Percentiles rank a stretch among this genome's conserved stretches.
phyloP scores from a whole-genome alignment of 2,113 vertebrate species.

The Apteryx owenii region DNA sequence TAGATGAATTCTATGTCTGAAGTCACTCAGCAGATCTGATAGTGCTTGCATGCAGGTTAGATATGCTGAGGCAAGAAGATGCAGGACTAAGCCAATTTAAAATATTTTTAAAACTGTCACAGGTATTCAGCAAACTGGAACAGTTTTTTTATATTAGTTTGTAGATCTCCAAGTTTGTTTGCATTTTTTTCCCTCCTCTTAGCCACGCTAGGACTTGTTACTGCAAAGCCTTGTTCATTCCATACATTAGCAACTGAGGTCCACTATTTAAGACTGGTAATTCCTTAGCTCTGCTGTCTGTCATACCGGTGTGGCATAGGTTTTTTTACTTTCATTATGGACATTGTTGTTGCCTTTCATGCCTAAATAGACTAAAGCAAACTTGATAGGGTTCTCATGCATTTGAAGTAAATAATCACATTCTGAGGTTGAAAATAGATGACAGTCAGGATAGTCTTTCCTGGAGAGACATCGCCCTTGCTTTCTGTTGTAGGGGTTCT shows the following conservation, averaged over 20 bases:
- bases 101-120: background rate
- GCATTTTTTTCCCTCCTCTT: background rate
- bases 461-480: background rate
- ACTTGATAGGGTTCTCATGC: background rate
- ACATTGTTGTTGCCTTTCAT: background rate
- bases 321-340: background rate
- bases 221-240: background rate
- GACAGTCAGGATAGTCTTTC: background rate
- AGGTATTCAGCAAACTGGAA: background rate
- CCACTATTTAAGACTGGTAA: too few relatives aligned
- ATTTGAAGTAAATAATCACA: background rate
- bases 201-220: background rate
- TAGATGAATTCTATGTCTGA: background rate
- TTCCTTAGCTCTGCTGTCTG: background rate
- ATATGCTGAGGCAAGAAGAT: conserved; percentile 35
- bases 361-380: background rate
- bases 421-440: background rate
- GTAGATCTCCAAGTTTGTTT: background rate
- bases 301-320: accelerated
- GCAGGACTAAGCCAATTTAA: conserved; percentile 5
- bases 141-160: background rate
- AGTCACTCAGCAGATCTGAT: conserved; percentile 14
- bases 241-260: too few relatives aligned
- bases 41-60: background rate
- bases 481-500: background rate